A percentile compares a stretch with the other conserved stretches of the same genome.
These are phyloP conservation scores for Todus mexicanus DNA, from an alignment of 2,797 vertebrate species.

Conservation along the genomic window DNA sequence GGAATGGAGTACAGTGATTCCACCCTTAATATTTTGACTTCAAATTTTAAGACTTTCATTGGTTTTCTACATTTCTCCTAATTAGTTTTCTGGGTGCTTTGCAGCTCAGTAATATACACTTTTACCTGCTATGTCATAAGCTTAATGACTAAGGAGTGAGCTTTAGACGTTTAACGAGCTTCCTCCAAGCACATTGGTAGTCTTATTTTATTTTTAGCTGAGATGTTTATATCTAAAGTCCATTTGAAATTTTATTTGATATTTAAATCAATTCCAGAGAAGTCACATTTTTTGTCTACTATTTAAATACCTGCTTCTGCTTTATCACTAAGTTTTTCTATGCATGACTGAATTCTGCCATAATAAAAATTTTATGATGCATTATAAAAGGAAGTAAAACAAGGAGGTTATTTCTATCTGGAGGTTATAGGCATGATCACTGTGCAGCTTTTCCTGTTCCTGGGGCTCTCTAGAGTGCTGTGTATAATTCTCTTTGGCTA, in stretches of 20 bases:
- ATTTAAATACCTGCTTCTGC: not conserved
- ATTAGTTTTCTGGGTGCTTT: not conserved
- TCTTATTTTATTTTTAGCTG: not conserved
- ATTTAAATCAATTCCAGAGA: not conserved
- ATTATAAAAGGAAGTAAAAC: not conserved
- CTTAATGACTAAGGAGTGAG: not conserved
- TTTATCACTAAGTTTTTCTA: not conserved
- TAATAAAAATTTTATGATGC: not conserved
- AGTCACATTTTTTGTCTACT: not conserved
- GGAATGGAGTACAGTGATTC: not conserved
- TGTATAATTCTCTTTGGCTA: not conserved
- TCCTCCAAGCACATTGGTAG: not conserved
- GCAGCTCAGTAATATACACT: not conserved
- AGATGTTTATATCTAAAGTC: not conserved
- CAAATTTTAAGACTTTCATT: not conserved
- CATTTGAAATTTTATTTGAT: not conserved
- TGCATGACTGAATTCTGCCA: not conserved
- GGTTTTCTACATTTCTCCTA: not conserved
- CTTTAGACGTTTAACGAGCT: not conserved
- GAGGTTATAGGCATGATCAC: not conserved
- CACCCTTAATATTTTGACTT: not conserved
- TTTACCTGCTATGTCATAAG: not conserved
- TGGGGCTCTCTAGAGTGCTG: not conserved
- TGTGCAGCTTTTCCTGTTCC: not conserved
- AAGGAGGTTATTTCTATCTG: not conserved